Conservation (phyloP, 2,113 vertebrate genomes). For the Melanerpes aurifrons region DNA sequence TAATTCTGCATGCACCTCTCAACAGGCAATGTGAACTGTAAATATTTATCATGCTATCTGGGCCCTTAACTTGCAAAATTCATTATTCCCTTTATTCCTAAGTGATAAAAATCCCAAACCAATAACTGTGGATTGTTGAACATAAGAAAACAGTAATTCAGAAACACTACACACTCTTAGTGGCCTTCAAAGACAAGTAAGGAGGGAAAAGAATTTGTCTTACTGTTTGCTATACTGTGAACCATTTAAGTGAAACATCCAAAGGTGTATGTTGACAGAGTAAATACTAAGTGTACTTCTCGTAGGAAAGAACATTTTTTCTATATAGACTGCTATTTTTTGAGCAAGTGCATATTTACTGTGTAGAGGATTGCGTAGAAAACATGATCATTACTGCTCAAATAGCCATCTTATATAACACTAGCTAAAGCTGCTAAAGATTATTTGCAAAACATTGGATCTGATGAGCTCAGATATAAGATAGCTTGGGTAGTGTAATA, state of each 20-base stretch:
- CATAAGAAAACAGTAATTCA: background rate
- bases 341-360: background rate
- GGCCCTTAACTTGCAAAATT: background rate
- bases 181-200: background rate
- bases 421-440: slow-evolving; percentile 76
- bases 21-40: background rate
- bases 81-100: background rate
- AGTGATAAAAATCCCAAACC: background rate
- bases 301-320: background rate
- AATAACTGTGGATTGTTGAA: background rate
- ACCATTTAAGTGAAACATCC: background rate
- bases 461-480: slow-evolving; percentile 86
- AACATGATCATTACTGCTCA: slow-evolving; percentile 16
- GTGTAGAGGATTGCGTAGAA: background rate
- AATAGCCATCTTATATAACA: slow-evolving; percentile 65
- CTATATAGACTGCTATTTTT: background rate
- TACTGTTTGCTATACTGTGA: background rate
- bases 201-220: background rate
- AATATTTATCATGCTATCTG: background rate
- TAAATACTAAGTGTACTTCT: background rate
- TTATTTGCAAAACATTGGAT: slow-evolving; percentile 83
- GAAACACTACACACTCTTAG: background rate
- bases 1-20: background rate
- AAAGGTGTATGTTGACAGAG: background rate
- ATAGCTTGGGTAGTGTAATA: slow-evolving; percentile 84